Evolutionary conservation across 2,113 vertebrate genomes (phyloP).

Genomic region (Macquaria ambigua): DNA sequence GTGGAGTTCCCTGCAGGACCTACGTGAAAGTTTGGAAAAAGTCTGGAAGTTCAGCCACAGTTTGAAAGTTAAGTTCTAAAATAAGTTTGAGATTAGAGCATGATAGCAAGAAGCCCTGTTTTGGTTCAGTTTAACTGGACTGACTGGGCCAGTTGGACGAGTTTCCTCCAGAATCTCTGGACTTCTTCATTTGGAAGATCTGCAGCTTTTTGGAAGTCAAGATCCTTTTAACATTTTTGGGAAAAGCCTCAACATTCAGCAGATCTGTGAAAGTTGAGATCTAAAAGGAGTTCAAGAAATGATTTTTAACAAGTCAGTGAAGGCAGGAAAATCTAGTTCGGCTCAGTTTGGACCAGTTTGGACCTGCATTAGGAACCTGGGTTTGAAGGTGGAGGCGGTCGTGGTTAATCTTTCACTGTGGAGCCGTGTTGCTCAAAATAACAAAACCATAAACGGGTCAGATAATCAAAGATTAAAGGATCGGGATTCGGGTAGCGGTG

Average conservation of each 20-base stretch:
- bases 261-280: too few relatives aligned
- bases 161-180: not conserved
- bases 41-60: not conserved
- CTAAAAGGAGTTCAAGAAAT: not conserved
- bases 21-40: not conserved
- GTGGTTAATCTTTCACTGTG: constrained; percentile 74
- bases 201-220: not conserved
- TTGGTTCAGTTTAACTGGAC: not conserved
- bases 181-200: not conserved
- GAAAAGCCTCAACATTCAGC: not conserved
- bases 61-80: not conserved
- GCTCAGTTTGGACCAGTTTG: constrained; percentile 3
- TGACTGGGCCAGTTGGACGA: not conserved
- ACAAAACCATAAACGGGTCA: constrained; percentile 74
- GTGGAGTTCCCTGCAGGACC: not conserved
- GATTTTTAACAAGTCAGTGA: not conserved
- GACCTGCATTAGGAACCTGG: not conserved
- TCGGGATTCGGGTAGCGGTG: constrained; percentile 76
- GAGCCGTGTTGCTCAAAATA: constrained; percentile 66
- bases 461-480: constrained; percentile 73
- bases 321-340: not conserved
- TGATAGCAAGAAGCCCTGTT: not conserved
- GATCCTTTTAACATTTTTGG: not conserved
- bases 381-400: constrained; percentile 2
- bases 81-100: not conserved